Percentiles rank a stretch among this genome's conserved stretches.
Evolutionary conservation across 2,797 vertebrate genomes (phyloP).

Genomic region (Myotis myotis): DNA sequence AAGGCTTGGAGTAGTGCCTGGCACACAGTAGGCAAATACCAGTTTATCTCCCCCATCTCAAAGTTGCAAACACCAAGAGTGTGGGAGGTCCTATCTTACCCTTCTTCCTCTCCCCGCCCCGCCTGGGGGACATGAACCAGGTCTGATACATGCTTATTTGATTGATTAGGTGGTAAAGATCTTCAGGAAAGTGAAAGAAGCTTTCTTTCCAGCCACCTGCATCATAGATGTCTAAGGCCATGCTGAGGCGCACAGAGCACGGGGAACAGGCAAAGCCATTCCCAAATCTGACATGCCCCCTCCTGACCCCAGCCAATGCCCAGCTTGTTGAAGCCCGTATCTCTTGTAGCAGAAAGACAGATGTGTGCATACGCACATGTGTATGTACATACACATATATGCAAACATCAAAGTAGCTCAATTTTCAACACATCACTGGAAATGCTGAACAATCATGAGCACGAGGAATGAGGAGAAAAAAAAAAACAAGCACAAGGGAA

Average conservation of each 20-base stretch:
- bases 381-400: rapidly evolving
- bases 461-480: neutral
- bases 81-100: neutral
- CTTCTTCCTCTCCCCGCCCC: neutral
- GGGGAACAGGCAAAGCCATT: too few relatives aligned
- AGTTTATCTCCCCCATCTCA: neutral
- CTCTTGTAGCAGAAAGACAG: neutral
- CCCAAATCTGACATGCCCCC: too few relatives aligned
- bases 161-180: neutral
- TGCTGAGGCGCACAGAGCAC: neutral
- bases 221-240: neutral
- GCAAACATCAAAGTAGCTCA: neutral
- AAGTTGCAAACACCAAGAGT: neutral
- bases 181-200: neutral
- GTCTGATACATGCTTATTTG: neutral
- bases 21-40: neutral
- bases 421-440: neutral
- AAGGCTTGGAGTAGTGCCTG: neutral
- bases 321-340: neutral
- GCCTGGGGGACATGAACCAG: neutral
- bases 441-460: neutral
- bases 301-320: rapidly evolving
- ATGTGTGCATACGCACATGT: too few relatives aligned
- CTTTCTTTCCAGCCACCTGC: neutral
- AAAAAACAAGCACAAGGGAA: neutral